Evolutionary conservation across 2,797 vertebrate genomes (phyloP).

Genomic region (Anolis apletophallus): DNA sequence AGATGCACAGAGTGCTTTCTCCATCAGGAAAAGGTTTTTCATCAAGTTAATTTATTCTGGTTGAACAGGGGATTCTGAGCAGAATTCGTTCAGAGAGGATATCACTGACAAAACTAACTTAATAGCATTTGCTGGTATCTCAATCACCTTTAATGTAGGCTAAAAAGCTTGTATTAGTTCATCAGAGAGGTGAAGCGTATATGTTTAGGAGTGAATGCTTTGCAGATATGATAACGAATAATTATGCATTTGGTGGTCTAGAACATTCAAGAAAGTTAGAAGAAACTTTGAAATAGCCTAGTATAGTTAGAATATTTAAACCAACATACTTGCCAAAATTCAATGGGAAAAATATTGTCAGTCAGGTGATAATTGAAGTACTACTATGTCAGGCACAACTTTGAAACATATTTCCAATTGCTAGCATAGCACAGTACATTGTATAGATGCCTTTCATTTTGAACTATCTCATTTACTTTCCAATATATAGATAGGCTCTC

Average conservation of each 20-base stretch:
- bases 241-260: background rate
- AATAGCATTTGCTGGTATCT: background rate
- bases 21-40: background rate
- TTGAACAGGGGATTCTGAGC: background rate
- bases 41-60: background rate
- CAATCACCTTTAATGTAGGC: background rate
- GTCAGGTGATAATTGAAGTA: background rate
- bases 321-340: background rate
- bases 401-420: background rate
- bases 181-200: background rate
- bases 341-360: background rate
- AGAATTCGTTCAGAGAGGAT: background rate
- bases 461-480: background rate
- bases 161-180: background rate
- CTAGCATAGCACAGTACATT: background rate
- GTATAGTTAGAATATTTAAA: background rate
- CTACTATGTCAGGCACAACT: background rate
- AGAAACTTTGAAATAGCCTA: background rate
- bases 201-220: background rate
- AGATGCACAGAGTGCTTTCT: too few relatives aligned
- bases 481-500: background rate
- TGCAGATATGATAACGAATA: background rate
- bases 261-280: conserved; percentile 10
- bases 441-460: background rate
- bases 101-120: background rate